Evolutionary conservation across 2,113 vertebrate species (phyloP).

Genomic region (Panthera leo): DNA sequence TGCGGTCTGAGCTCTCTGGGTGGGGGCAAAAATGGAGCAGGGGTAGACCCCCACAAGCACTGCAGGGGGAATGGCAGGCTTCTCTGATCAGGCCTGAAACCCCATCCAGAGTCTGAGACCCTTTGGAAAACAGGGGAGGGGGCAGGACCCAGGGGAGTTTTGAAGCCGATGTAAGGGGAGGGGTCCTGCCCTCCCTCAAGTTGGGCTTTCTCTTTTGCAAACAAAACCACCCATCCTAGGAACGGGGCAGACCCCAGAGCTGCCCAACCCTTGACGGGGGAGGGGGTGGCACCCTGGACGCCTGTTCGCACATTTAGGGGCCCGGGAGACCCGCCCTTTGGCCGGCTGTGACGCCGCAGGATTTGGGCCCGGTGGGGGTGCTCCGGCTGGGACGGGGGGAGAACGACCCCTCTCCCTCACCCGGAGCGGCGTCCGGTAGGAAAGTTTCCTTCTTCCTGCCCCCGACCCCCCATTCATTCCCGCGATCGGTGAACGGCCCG

Average conservation of each 20-base stretch:
- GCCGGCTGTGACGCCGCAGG: not conserved
- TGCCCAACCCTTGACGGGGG: not conserved
- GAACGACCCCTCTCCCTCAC: not conserved
- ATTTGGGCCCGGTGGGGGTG: not conserved
- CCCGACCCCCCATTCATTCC: not conserved
- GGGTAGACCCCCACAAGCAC: not conserved
- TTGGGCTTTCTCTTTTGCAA: not conserved
- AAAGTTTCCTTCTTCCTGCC: conserved; percentile 38
- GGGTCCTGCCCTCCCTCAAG: not conserved
- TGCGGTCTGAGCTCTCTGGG: not conserved
- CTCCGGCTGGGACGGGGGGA: not conserved
- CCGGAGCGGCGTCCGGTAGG: not conserved
- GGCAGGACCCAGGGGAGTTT: not conserved
- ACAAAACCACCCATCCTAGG: not conserved
- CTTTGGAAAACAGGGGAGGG: not conserved
- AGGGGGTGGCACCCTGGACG: not conserved
- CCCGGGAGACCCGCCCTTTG: not conserved
- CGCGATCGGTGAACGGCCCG: not conserved
- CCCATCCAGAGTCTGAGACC: not conserved
- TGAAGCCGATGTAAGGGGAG: not conserved
- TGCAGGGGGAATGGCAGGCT: not conserved
- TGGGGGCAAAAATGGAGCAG: not conserved
- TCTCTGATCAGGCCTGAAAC: not conserved
- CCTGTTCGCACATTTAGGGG: not conserved
- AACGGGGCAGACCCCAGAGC: not conserved